A percentile compares a stretch with the other conserved stretches of the same genome.
Evolutionary conservation across 35 echinoderm and acorn worm genomes (phyloP).

Genomic region (Strongylocentrotus purpuratus): DNA sequence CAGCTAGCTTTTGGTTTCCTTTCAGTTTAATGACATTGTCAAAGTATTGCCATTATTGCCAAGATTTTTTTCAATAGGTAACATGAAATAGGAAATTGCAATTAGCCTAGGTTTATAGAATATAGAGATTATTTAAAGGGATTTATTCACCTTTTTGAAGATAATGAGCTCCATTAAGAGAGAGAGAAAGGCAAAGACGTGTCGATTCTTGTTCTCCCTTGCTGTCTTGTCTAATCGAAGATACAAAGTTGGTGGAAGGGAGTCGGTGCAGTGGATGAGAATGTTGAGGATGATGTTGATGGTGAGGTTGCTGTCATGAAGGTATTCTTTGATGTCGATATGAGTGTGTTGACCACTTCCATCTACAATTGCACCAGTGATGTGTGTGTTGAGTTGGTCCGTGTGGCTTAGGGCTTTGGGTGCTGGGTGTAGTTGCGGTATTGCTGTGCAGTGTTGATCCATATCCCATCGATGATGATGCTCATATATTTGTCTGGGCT

Average conservation of each 20-base stretch:
- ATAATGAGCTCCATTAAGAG: slow-evolving; percentile 54
- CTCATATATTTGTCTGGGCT: slow-evolving; percentile 58
- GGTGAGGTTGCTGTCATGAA: slow-evolving; percentile 61
- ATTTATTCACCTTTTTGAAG: slow-evolving; percentile 50
- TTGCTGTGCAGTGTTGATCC: slow-evolving; percentile 48
- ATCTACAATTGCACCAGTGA: slow-evolving; percentile 64
- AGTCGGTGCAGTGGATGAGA: neutral
- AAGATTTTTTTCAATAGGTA: too few species aligned
- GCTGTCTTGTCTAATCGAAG: slow-evolving; percentile 58
- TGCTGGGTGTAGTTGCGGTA: slow-evolving; percentile 14
- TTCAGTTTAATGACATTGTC: too few species aligned
- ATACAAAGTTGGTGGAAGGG: slow-evolving; percentile 50
- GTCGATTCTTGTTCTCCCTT: slow-evolving; percentile 61
- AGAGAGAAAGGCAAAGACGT: slow-evolving; percentile 43
- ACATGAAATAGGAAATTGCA: too few species aligned
- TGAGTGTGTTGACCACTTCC: slow-evolving; percentile 37
- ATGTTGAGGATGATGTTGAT: slow-evolving; percentile 46
- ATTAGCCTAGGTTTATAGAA: too few species aligned
- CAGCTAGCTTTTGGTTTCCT: too few species aligned
- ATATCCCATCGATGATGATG: slow-evolving; percentile 69
- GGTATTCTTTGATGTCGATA: slow-evolving; percentile 63
- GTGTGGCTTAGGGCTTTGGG: slow-evolving; percentile 10
- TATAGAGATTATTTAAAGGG: too few species aligned
- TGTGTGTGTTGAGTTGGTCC: slow-evolving; percentile 46
- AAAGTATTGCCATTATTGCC: too few species aligned